Conservation (phyloP, 2,113 vertebrate species). For the Bambusicola thoracicus region DNA sequence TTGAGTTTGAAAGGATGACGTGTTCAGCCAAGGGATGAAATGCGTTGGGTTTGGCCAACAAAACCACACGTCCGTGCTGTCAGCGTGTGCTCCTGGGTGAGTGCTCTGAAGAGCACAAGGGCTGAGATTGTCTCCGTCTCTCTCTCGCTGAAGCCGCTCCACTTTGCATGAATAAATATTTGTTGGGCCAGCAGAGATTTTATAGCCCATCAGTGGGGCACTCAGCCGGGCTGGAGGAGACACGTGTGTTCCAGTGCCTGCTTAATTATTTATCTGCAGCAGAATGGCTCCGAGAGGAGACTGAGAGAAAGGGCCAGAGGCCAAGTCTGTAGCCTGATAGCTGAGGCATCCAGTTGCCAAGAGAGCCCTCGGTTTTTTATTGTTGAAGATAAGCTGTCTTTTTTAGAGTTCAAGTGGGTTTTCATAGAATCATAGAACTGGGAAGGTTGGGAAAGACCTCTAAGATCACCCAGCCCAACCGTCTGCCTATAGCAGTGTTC, state of each 20-base stretch:
- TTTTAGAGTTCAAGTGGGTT: not conserved
- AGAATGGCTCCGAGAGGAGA: constrained; percentile 1
- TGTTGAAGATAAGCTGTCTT: not conserved
- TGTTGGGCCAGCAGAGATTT: constrained; percentile 52
- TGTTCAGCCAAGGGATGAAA: not conserved
- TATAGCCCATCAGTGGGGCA: constrained; percentile 36
- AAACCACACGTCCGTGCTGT: not conserved
- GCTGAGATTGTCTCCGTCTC: fast-evolving
- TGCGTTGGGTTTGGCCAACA: not conserved
- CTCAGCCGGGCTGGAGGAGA: constrained; percentile 19
- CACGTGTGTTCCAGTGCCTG: not conserved
- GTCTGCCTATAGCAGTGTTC: too few relatives aligned
- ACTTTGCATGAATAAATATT: constrained; percentile 53
- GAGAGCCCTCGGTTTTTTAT: not conserved
- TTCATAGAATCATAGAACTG: not conserved
- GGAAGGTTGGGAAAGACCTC: too few relatives aligned
- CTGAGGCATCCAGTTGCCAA: not conserved
- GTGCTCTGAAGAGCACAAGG: not conserved
- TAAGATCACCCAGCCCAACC: too few relatives aligned
- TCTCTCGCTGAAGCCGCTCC: not conserved
- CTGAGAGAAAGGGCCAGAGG: constrained; percentile 32
- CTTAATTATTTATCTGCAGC: constrained; percentile 59
- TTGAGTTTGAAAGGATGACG: not conserved
- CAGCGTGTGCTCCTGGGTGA: not conserved
- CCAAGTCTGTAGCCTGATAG: constrained; percentile 4